These are phyloP conservation scores for Formicarius rufipectus DNA, from an alignment of 2,113 vertebrate species.

Conservation along the genomic window DNA sequence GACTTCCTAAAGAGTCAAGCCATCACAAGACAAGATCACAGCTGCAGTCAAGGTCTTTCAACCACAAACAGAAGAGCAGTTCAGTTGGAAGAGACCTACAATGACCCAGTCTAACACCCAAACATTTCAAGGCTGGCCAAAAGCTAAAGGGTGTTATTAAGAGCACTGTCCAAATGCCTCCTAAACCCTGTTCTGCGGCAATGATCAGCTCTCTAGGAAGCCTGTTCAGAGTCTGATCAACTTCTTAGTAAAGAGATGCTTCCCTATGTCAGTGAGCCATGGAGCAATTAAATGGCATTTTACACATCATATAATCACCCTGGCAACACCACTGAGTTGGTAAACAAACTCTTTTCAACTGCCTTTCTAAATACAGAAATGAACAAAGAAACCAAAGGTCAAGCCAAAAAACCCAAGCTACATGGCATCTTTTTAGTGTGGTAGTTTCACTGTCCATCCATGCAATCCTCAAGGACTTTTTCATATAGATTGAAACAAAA, in stretches of 20 bases:
- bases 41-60: neutral
- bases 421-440: neutral
- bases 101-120: neutral
- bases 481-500: neutral
- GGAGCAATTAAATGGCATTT: neutral
- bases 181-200: neutral
- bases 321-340: neutral
- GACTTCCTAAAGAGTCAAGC: neutral
- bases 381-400: neutral
- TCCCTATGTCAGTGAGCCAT: neutral
- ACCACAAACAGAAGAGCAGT: neutral
- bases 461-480: neutral
- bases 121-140: neutral
- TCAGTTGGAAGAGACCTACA: neutral
- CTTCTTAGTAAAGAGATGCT: accelerated
- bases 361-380: neutral
- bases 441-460: neutral
- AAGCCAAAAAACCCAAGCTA: neutral
- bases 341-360: neutral
- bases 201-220: neutral
- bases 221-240: neutral
- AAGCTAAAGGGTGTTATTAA: neutral
- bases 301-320: neutral
- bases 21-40: neutral
- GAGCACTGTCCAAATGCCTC: neutral